These are phyloP conservation scores for Hyperoodon ampullatus DNA, from an alignment of 2,113 vertebrate genomes.

Conservation along the genomic window DNA sequence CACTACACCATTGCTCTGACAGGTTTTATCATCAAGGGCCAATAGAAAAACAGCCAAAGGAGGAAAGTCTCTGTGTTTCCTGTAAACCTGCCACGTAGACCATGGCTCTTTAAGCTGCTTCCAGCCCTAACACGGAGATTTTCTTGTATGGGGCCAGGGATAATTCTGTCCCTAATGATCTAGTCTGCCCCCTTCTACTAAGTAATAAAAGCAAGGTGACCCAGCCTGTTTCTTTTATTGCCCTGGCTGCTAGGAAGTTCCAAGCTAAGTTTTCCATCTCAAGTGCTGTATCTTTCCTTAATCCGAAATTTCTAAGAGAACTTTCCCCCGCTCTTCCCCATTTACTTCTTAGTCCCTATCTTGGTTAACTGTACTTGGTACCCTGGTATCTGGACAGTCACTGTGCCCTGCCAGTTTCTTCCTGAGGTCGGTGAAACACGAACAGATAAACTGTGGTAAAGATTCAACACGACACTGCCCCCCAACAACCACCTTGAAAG, in stretches of 20 bases:
- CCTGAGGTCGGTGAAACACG: neutral
- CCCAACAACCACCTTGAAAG: neutral
- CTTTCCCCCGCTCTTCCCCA: neutral
- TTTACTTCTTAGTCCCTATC: neutral
- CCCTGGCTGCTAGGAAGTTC: neutral
- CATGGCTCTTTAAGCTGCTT: neutral
- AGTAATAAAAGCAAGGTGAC: neutral
- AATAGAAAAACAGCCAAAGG: neutral
- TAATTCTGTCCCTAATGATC: neutral
- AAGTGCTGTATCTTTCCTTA: neutral
- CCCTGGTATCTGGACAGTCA: neutral
- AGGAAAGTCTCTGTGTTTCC: neutral
- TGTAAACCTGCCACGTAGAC: neutral
- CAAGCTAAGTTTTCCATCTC: conserved; percentile 16
- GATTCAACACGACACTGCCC: neutral
- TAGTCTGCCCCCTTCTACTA: neutral
- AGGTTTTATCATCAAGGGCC: neutral
- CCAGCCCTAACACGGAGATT: neutral
- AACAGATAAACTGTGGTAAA: neutral
- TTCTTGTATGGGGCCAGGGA: neutral
- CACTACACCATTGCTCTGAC: neutral
- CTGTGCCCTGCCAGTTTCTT: neutral
- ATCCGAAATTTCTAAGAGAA: neutral
- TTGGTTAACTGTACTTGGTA: neutral
- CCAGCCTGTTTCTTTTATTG: neutral